Evolutionary conservation across 2,797 vertebrate genomes (phyloP), one percentile per base, ranked within the genome.

Genomic region (Brachyrhaphis roseni): DNA sequence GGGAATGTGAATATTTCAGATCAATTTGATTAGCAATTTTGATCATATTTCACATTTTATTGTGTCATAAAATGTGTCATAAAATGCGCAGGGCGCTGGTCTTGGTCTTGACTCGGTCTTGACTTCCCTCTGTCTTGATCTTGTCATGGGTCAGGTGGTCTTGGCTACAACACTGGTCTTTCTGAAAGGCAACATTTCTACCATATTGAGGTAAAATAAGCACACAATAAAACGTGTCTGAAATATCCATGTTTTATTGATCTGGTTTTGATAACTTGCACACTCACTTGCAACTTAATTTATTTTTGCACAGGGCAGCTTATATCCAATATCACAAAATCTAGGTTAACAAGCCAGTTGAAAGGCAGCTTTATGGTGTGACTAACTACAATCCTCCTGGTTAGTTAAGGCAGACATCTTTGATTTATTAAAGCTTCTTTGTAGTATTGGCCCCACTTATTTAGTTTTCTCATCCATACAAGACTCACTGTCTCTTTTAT

Each of bases 401-500:
- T 16, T 62, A 62, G 57, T 6, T 62, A 34, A 31, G 57, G 15
- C 59, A 64, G 31, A 64, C 31, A 34, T 36, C 15, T 36, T 34
- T 8, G 59, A 34, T 64, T 31, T 6, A 31, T 62, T 64, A 64
- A 64, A 64, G 13, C 31, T 34, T 16, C 57, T 34, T 62, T 18
- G 16, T 18, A 64, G 59, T 64, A 34, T 64, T 34, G 16, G 15
- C 31, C 59, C 5, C 31, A 64, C n/a, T 34, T 34, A 18, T 18
- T 34, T 62, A 13, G 15, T 62, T 59, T 59, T 28, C 31, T 62
- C 12, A 49, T 31, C 41, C 36, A 41, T 41, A 18, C 5, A 75
- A 8, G 26, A 74, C 84, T 77, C 45, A 41, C 71, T 18, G 13
- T 34, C 20, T 74, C 45, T 74, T 72, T n/a, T 13, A 20, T 78